Evolutionary conservation across 2,797 vertebrate genomes (phyloP).

Genomic region (Craterocephalus amniculus): DNA sequence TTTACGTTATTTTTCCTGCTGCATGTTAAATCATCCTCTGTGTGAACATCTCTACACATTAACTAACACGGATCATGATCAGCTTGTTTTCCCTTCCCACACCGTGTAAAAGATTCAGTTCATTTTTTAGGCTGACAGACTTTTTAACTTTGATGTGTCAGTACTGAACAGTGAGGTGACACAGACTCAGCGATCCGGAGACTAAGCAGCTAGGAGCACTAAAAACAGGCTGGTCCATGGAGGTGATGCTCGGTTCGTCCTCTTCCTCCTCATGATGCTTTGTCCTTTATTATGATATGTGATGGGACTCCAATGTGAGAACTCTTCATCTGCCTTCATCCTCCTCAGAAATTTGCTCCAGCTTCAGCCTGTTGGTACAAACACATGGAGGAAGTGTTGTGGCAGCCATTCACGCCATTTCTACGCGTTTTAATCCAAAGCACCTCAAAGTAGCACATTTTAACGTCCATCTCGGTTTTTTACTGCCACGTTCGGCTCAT

Average conservation of each 20-base stretch:
- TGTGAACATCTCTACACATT: background rate
- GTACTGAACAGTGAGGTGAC: slow-evolving; percentile 11
- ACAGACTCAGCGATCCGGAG: slow-evolving; percentile 14
- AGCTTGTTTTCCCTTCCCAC: background rate
- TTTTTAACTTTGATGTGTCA: background rate
- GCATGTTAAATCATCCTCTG: no score
- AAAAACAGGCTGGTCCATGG: slow-evolving; percentile 10
- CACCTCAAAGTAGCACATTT: background rate
- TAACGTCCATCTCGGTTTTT: no score
- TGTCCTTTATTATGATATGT: slow-evolving; percentile 5
- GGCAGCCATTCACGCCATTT: no score
- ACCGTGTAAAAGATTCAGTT: background rate
- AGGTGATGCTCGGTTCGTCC: slow-evolving; percentile 2
- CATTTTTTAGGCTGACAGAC: background rate
- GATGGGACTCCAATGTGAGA: slow-evolving; percentile 17
- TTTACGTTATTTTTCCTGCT: no score
- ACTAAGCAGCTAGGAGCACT: background rate
- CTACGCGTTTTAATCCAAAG: slow-evolving; percentile 10
- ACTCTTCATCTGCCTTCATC: slow-evolving; percentile 18
- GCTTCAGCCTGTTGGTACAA: slow-evolving; percentile 77
- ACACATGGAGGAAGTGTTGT: slow-evolving; percentile 47
- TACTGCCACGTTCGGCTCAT: background rate
- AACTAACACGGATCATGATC: background rate
- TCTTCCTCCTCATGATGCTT: slow-evolving; percentile 19
- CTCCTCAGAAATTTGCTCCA: slow-evolving; percentile 32